Evolutionary conservation across 2,888 invertebrate genomes (phyloP), one percentile per base, ranked within the genome.

Genomic region (Anarsia innoxiella): DNA sequence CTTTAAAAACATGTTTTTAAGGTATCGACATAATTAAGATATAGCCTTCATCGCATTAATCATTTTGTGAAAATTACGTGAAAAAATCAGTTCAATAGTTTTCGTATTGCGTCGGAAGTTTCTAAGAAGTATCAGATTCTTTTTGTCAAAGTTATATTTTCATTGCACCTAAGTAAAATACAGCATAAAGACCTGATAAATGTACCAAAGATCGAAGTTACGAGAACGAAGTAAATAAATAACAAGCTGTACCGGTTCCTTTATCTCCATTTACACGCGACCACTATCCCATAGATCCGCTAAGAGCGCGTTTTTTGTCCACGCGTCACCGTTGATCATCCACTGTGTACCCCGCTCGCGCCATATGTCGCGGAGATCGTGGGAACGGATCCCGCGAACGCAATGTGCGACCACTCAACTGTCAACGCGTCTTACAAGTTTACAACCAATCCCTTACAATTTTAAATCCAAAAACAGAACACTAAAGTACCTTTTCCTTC

Each of bases 281-380:
- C 28, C 37, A 19, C 65, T 63, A 63, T 60, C 63, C 67, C 69
- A 67, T 74, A 72, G 78, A 80, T 80, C 78, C 78, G 75, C 73
- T 78, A 77, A 73, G 77, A 71, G 70, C 71, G 51, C 64, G 59
- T 70, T 77, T 77, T 82, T 83, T 82, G 76, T 79, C 51, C 80
- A 80, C 82, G 79, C 76, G 79, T 77, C 79, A 70, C 73, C 71
- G 75, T 72, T 71, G 74, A 67, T 69, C 73, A 66, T 66, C 71
- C 66, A 68, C 19, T 19, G 68, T 66, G 73, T 68, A 62, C 60
- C 64, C 61, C 62, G 71, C 80, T 68, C 77, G 79, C 72, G 82
- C 79, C 83, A 84, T 80, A 79, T 84, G 83, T 73, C 82, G 77
- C 76, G 67, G 69, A 70, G 67, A 75, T 65, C 83, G 83, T 84